Evolutionary conservation across 1,140 invertebrate genomes (phyloP).

Genomic region (Drosophila bocqueti): DNA sequence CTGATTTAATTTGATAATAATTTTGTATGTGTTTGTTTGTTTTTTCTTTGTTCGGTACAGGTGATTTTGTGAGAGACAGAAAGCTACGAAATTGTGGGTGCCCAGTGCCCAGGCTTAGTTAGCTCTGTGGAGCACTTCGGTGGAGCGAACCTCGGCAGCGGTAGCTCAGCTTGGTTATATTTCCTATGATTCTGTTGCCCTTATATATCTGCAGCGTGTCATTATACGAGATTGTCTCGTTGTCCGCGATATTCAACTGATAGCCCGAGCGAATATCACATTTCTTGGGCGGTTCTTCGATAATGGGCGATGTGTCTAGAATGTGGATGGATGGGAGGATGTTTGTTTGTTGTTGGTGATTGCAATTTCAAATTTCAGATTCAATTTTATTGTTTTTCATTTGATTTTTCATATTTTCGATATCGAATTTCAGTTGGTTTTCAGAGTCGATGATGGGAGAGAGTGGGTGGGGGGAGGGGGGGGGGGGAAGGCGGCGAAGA

Average conservation of each 20-base stretch:
- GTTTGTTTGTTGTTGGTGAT: slow-evolving; percentile 48
- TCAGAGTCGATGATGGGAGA: slow-evolving; percentile 7
- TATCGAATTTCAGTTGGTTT: slow-evolving; percentile 18
- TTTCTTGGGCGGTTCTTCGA: slow-evolving; percentile 74
- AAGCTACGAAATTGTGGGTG: slow-evolving; percentile 20
- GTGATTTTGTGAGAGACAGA: slow-evolving; percentile 25
- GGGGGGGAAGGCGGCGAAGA: background rate
- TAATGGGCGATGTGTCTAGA: slow-evolving; percentile 82
- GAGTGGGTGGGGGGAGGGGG: too few relatives aligned
- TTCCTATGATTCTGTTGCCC: slow-evolving; percentile 79
- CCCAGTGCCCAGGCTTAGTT: slow-evolving; percentile 37
- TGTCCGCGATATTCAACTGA: slow-evolving; percentile 77
- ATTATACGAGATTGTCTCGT: slow-evolving; percentile 80
- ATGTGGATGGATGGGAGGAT: slow-evolving; percentile 77
- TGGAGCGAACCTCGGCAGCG: slow-evolving; percentile 82
- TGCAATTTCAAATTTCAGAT: slow-evolving; percentile 29
- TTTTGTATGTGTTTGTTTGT: background rate
- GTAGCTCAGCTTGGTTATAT: slow-evolving; percentile 75
- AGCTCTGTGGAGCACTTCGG: slow-evolving; percentile 7
- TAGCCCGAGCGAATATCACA: slow-evolving; percentile 76
- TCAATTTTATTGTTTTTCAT: slow-evolving; percentile 41
- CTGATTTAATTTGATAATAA: slow-evolving; percentile 2
- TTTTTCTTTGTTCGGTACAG: background rate
- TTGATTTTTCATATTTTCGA: slow-evolving; percentile 31
- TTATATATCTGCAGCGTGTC: slow-evolving; percentile 74